phyloP scores from a whole-genome alignment of 2,797 vertebrate genomes.

The Alosa sapidissima region DNA sequence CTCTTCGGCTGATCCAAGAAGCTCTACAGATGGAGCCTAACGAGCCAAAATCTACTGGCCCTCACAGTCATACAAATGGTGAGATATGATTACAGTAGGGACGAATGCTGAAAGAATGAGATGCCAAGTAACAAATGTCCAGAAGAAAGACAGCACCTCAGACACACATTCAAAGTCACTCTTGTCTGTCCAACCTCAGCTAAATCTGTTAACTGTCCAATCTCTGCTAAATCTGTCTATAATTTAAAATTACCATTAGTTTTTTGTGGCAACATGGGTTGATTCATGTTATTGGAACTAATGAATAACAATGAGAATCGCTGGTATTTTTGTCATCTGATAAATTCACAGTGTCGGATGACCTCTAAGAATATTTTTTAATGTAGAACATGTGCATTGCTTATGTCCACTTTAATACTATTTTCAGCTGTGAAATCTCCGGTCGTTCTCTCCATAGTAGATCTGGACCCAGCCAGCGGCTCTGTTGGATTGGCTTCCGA shows the following conservation, averaged over 20 bases:
- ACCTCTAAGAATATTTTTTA: background rate
- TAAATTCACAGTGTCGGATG: background rate
- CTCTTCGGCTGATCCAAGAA: conserved; percentile 75
- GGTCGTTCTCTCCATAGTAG: conserved; percentile 45
- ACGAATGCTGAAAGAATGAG: background rate
- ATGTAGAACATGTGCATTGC: background rate
- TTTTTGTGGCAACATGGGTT: background rate
- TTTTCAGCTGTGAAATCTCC: background rate
- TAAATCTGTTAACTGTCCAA: background rate
- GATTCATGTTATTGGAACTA: background rate
- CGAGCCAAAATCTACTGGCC: conserved; percentile 57
- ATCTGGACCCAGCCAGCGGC: conserved; percentile 54
- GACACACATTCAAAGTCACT: background rate
- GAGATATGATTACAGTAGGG: conserved; percentile 46
- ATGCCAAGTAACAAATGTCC: background rate
- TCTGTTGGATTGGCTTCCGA: conserved; percentile 47
- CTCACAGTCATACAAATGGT: conserved; percentile 60
- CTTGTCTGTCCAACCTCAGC: background rate
- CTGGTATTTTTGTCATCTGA: background rate
- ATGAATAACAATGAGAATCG: background rate
- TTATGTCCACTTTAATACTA: background rate
- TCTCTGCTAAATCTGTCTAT: too few species aligned
- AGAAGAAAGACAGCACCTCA: background rate
- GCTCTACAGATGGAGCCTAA: conserved; percentile 73
- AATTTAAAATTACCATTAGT: background rate